phyloP scores from a whole-genome alignment of 2,113 vertebrate species.

The Gallinago paraguaiae region DNA sequence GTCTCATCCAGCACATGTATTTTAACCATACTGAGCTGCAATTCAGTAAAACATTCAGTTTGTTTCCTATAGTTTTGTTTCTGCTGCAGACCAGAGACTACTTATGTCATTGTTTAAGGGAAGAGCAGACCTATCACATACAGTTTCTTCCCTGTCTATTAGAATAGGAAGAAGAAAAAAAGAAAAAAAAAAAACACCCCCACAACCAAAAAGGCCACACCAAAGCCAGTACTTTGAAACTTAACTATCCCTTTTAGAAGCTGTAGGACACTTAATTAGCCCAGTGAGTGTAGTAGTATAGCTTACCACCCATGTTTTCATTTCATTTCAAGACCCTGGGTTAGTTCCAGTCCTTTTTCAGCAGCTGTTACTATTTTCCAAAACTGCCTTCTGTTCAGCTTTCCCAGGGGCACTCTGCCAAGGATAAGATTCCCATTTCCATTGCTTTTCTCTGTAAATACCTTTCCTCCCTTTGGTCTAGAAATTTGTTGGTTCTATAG shows the following conservation, averaged over 20 bases:
- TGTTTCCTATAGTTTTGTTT: not conserved
- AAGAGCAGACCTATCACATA: not conserved
- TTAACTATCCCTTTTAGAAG: not conserved
- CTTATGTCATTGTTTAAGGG: not conserved
- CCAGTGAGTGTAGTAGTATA: not conserved
- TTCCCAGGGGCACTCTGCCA: conserved; percentile 54
- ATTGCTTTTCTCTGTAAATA: not conserved
- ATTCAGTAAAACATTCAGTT: not conserved
- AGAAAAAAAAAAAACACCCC: too few species aligned
- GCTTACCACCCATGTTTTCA: not conserved
- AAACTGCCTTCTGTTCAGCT: conserved; percentile 60
- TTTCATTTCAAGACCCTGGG: conserved; percentile 14
- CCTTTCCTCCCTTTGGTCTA: not conserved
- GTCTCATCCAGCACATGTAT: not conserved
- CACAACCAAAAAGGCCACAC: not conserved
- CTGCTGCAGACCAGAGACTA: not conserved
- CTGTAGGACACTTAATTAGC: conserved; percentile 1
- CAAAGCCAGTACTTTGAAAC: not conserved
- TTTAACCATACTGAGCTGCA: not conserved
- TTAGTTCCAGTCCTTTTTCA: conserved; percentile 59
- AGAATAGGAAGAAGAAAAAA: not conserved
- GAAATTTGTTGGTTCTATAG: not conserved
- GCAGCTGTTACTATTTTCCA: conserved; percentile 63
- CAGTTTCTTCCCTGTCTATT: not conserved
- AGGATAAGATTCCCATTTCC: conserved; percentile 37